These are phyloP conservation scores for Syngnathus scovelli DNA, from an alignment of 2,113 vertebrate genomes.

Conservation along the genomic window DNA sequence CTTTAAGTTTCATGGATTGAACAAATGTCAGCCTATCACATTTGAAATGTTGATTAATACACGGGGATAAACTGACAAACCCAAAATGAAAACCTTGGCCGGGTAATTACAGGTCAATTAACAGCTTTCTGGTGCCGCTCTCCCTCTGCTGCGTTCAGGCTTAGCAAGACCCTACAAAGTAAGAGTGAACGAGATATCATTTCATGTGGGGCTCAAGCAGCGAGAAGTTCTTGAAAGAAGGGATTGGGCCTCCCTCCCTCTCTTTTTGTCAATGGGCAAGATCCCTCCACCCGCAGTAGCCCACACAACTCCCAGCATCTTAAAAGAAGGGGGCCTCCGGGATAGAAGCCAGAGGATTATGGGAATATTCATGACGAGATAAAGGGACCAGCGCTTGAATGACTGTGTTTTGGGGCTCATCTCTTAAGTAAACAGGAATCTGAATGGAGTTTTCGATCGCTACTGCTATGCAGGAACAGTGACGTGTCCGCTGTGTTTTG, in stretches of 20 bases:
- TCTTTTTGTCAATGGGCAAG: conserved; percentile 55
- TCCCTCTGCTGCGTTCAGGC: conserved; percentile 67
- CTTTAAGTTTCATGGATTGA: not conserved
- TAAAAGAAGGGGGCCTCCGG: conserved; percentile 71
- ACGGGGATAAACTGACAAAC: not conserved
- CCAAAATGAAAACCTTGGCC: not conserved
- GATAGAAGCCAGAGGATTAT: conserved; percentile 84
- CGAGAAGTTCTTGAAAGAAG: conserved; percentile 75
- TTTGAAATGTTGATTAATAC: not conserved
- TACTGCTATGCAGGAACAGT: conserved; percentile 46
- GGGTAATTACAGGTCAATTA: conserved; percentile 86
- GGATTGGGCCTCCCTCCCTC: conserved; percentile 58
- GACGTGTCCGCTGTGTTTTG: conserved; percentile 47
- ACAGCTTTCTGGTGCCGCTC: conserved; percentile 64
- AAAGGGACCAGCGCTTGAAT: conserved; percentile 77
- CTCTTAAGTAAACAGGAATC: conserved; percentile 85
- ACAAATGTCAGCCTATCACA: not conserved
- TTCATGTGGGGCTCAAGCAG: conserved; percentile 83
- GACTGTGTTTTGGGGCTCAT: conserved; percentile 86
- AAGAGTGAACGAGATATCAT: conserved; percentile 78
- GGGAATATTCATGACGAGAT: conserved; percentile 93
- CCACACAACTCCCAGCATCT: conserved; percentile 50
- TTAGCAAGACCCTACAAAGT: conserved; percentile 70
- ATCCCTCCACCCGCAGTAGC: conserved; percentile 51
- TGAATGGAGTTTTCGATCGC: conserved; percentile 78